These are phyloP conservation scores for Tinea trinotella DNA, from an alignment of 2,888 invertebrate species.

Conservation along the genomic window DNA sequence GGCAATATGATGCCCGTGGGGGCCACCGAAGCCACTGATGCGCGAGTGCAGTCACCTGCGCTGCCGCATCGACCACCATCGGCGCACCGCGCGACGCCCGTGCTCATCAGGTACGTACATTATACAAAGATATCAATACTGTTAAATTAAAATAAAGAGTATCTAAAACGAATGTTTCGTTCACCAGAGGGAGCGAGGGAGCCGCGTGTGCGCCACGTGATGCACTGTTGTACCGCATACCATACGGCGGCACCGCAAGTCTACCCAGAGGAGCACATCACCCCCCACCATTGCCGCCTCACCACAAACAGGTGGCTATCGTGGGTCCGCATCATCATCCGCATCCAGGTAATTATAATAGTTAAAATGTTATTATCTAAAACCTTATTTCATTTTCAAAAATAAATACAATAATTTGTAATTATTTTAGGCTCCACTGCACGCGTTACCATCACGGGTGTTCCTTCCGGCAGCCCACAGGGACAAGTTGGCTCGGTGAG, in stretches of 20 bases:
- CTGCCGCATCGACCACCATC: constrained; percentile 56
- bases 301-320: constrained; percentile 5
- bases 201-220: neutral
- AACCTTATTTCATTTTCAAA: no score
- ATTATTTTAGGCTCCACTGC: constrained; percentile 53
- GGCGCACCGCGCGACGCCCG: constrained; percentile 49
- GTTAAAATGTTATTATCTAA: no score
- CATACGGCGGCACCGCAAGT: constrained; percentile 48
- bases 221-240: constrained; percentile 21
- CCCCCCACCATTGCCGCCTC: constrained; percentile 31
- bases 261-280: constrained; percentile 65
- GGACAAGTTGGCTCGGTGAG: constrained; percentile 79
- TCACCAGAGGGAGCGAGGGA: constrained; percentile 17
- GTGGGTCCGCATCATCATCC: constrained; percentile 28
- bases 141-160: no score
- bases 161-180: no score
- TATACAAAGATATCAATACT: no score
- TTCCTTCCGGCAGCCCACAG: constrained; percentile 75
- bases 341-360: constrained; percentile 23
- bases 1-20: constrained; percentile 49
- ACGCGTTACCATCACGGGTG: constrained; percentile 65
- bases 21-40: constrained; percentile 54
- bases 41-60: constrained; percentile 59
- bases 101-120: constrained; percentile 46
- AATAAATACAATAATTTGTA: no score